Evolutionary conservation across 2,113 vertebrate genomes (phyloP).

Genomic region (Scalopus aquaticus): DNA sequence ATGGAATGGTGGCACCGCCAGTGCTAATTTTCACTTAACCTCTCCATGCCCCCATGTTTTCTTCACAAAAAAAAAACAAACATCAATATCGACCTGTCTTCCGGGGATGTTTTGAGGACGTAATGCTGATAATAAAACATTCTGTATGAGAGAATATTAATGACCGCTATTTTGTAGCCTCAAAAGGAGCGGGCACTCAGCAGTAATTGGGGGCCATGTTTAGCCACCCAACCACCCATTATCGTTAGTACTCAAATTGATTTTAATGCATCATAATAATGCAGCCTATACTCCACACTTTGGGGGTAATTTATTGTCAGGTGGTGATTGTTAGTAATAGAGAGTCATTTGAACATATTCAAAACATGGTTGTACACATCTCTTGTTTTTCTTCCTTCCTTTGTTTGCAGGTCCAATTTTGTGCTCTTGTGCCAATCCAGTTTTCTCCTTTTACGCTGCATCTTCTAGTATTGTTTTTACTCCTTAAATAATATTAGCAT

Average conservation of each 20-base stretch:
- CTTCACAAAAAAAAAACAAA: conserved; percentile 31
- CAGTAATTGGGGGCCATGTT: conserved; percentile 51
- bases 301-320: conserved; percentile 52
- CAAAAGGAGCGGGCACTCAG: conserved; percentile 60
- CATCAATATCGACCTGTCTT: conserved; percentile 57
- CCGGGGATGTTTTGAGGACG: conserved; percentile 61
- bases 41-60: conserved; percentile 37
- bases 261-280: conserved; percentile 65
- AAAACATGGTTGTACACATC: background rate
- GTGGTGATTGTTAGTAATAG: conserved; percentile 56
- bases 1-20: background rate
- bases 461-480: conserved; percentile 35
- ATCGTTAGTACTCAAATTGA: conserved; percentile 36
- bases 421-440: background rate
- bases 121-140: conserved; percentile 62
- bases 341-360: conserved; percentile 56
- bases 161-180: conserved; percentile 62
- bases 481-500: conserved; percentile 42
- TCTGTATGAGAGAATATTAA: conserved; percentile 66
- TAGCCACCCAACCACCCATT: conserved; percentile 59
- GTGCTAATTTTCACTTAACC: conserved; percentile 56
- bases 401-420: conserved; percentile 58
- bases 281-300: conserved; percentile 36
- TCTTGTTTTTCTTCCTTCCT: conserved; percentile 46
- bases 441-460: conserved; percentile 43